Conservation (phyloP, 2,113 vertebrate species). For the Onychostoma macrolepis region DNA sequence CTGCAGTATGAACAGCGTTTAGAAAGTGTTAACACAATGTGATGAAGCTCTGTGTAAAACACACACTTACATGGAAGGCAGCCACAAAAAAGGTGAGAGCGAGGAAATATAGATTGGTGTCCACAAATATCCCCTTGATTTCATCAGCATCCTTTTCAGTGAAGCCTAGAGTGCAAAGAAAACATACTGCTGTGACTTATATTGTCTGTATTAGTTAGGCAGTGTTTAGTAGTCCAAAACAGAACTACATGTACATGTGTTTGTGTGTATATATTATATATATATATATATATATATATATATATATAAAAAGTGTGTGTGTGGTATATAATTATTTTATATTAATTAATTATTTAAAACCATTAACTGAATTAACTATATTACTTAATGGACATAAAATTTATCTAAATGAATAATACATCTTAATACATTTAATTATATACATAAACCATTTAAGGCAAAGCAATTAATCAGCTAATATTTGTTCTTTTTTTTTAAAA, state of each 20-base stretch:
- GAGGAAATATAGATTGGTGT: conserved; percentile 96
- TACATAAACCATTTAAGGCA: neutral
- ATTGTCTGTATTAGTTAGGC: neutral
- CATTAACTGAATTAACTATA: neutral
- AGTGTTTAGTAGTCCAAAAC: neutral
- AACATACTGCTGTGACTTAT: neutral
- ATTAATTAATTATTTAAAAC: too few species aligned
- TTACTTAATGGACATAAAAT: neutral
- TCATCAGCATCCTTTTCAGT: conserved; percentile 98
- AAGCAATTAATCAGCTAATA: neutral
- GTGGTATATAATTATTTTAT: too few species aligned
- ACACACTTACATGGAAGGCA: conserved; percentile 89
- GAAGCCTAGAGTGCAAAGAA: conserved; percentile 80
- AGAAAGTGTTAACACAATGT: neutral
- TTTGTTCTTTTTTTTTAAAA: neutral
- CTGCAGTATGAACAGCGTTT: neutral
- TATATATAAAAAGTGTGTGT: too few species aligned
- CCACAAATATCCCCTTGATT: conserved; percentile 98
- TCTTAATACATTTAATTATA: neutral
- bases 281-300: too few species aligned
- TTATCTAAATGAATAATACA: neutral
- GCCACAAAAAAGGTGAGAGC: conserved; percentile 96
- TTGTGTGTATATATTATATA: too few species aligned
- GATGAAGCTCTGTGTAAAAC: neutral
- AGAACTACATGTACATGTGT: too few species aligned